Percentiles rank a stretch among this genome's conserved stretches.
These are phyloP conservation scores for Apteryx owenii DNA, from an alignment of 2,113 vertebrate genomes.

Conservation along the genomic window DNA sequence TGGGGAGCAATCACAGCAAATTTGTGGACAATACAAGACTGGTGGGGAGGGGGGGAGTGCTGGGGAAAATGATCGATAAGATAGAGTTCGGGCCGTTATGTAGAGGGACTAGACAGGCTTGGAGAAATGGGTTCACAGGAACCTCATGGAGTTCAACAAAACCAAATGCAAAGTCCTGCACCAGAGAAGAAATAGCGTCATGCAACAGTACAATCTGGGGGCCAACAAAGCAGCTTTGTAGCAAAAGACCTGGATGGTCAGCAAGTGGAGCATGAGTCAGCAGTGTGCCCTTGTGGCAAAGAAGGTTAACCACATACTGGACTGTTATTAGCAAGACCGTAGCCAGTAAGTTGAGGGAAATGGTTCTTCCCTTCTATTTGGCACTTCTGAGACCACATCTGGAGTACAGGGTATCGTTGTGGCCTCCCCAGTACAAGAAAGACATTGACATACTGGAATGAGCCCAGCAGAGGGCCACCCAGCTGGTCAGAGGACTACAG, in stretches of 20 bases:
- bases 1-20: background rate
- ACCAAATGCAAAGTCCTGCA: background rate
- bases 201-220: background rate
- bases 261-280: background rate
- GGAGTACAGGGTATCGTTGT: background rate
- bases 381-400: background rate
- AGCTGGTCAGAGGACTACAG: background rate
- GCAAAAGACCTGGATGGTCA: background rate
- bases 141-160: background rate
- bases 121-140: background rate
- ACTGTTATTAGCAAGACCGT: background rate
- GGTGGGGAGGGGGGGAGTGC: no score
- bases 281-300: background rate
- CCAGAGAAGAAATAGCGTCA: background rate
- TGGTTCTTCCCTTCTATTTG: background rate
- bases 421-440: background rate
- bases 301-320: background rate
- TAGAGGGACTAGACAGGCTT: background rate
- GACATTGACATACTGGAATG: background rate
- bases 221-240: background rate
- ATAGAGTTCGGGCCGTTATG: background rate
- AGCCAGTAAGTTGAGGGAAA: background rate
- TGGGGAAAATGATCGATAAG: background rate
- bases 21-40: background rate
- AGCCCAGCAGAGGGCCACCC: background rate